phyloP scores from a whole-genome alignment of 1,140 invertebrate genomes.

The Gonioctena quinquepunctata region DNA sequence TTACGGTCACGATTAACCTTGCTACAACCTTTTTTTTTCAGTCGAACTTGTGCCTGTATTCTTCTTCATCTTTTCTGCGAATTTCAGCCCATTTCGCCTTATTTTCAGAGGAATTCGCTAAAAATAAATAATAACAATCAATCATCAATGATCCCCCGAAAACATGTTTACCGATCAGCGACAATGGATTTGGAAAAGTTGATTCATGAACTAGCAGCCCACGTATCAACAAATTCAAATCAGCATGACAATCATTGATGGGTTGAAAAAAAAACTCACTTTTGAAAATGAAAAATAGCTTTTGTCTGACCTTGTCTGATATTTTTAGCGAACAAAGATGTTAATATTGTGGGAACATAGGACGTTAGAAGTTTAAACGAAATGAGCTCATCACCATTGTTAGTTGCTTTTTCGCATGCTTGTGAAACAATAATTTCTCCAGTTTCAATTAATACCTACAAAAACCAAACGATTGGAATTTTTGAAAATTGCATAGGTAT shows the following conservation, averaged over 20 bases:
- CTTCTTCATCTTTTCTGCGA: conserved; percentile 46
- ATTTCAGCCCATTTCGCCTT: conserved; percentile 59
- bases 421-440: no score
- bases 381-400: no score
- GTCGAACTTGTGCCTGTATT: conserved; percentile 29
- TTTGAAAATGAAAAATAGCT: not conserved
- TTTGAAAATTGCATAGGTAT: no score
- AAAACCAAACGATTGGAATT: no score
- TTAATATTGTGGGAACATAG: not conserved
- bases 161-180: not conserved
- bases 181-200: no score
- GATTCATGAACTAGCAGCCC: not conserved
- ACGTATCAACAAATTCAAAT: not conserved
- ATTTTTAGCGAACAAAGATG: not conserved
- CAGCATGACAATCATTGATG: not conserved
- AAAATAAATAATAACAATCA: conserved; percentile 20
- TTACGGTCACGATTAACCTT: no score
- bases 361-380: no score
- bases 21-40: no score
- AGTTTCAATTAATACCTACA: no score
- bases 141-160: not conserved
- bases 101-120: conserved; percentile 60
- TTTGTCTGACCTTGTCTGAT: not conserved
- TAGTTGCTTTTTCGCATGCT: no score
- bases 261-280: not conserved